These are phyloP conservation scores for Ceratina calcarata DNA, from an alignment of 1,140 invertebrate genomes.

Conservation along the genomic window DNA sequence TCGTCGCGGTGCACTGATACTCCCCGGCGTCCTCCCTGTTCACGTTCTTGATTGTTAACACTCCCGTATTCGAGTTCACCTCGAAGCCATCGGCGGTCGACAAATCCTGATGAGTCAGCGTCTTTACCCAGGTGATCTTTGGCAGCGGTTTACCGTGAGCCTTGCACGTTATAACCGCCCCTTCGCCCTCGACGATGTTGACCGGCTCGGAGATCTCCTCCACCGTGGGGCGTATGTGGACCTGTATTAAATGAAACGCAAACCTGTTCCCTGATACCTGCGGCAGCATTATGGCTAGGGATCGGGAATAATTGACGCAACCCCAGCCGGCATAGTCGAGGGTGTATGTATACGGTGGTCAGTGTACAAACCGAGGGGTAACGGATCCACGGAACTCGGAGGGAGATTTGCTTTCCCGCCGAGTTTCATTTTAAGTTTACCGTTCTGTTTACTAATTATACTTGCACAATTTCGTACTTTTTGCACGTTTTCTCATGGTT, in stretches of 20 bases:
- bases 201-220: conserved; percentile 81
- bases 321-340: background rate
- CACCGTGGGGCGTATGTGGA: conserved; percentile 89
- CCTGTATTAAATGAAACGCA: conserved; percentile 77
- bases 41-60: conserved; percentile 88
- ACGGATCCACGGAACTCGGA: background rate
- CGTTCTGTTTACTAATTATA: background rate
- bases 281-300: background rate
- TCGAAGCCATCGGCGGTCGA: conserved; percentile 86
- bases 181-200: conserved; percentile 89
- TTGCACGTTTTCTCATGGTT: too few relatives aligned
- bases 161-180: conserved; percentile 86
- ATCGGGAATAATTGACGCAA: conserved; percentile 21
- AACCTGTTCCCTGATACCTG: conserved; percentile 11
- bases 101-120: conserved; percentile 84
- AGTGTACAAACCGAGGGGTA: background rate
- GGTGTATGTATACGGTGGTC: too few relatives aligned
- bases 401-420: background rate
- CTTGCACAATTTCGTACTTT: too few relatives aligned
- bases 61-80: conserved; percentile 86
- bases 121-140: conserved; percentile 89
- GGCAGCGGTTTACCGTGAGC: conserved; percentile 92
- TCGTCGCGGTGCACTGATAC: conserved; percentile 91
- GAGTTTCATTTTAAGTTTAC: background rate
- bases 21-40: conserved; percentile 88